Conservation (phyloP, 2,113 vertebrate genomes). For the Tauraco erythrolophus region DNA sequence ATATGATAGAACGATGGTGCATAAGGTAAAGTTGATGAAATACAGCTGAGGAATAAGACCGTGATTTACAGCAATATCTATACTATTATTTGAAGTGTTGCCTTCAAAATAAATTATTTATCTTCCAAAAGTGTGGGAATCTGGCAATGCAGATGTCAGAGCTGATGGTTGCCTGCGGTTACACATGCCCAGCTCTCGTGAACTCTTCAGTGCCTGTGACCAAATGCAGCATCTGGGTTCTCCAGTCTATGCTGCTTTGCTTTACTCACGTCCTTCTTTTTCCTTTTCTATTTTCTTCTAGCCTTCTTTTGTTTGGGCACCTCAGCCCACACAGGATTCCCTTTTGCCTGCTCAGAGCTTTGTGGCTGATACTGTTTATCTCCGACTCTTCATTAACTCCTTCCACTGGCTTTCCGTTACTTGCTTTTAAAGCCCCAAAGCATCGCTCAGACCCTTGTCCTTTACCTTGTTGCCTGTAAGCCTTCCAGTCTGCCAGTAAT, state of each 20-base stretch:
- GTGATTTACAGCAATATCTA: slow-evolving; percentile 36
- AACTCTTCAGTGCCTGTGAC: background rate
- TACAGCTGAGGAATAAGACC: background rate
- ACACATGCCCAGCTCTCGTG: background rate
- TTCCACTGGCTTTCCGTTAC: background rate
- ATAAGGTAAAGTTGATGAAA: background rate
- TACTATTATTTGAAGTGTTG: slow-evolving; percentile 44
- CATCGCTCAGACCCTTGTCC: background rate
- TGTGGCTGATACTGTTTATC: background rate
- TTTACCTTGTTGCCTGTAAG: background rate
- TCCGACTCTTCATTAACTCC: background rate
- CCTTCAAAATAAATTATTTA: slow-evolving; percentile 38
- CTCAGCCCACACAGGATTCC: background rate
- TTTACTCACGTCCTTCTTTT: background rate
- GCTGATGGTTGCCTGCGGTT: background rate
- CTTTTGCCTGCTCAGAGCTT: background rate
- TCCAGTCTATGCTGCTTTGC: background rate
- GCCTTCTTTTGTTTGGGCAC: background rate
- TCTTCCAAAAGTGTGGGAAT: slow-evolving; percentile 23
- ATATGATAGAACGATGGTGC: background rate
- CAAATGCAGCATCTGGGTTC: background rate
- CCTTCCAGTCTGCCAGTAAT: background rate
- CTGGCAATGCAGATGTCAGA: slow-evolving; percentile 28
- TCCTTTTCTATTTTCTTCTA: background rate
- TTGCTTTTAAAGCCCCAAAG: background rate